Evolutionary conservation across 2,113 vertebrate genomes (phyloP).

Genomic region (Callaeas wilsoni): DNA sequence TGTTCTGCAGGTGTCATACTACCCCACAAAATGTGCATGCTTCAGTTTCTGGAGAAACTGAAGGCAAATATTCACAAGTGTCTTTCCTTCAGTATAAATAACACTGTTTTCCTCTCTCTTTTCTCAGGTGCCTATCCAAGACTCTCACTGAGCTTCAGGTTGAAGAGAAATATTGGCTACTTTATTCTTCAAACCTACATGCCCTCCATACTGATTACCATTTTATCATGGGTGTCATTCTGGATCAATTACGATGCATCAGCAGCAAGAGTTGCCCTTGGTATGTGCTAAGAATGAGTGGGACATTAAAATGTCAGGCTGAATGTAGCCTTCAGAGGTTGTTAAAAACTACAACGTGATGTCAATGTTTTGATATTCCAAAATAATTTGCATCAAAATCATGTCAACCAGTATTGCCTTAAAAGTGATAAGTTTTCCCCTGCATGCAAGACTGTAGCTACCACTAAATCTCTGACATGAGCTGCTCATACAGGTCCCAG

Average conservation of each 20-base stretch:
- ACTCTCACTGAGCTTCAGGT: conserved; percentile 94
- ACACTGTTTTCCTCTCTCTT: not conserved
- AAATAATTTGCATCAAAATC: not conserved
- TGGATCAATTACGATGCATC: conserved; percentile 99
- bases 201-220: conserved; percentile 98
- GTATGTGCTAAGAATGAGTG: conserved; percentile 72
- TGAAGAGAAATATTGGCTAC: conserved; percentile 98
- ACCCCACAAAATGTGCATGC: not conserved
- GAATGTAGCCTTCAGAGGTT: not conserved
- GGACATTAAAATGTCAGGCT: conserved; percentile 1
- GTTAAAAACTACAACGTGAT: not conserved
- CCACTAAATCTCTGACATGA: not conserved
- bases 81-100: conserved; percentile 35
- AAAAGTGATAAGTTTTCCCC: not conserved
- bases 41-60: conserved; percentile 38
- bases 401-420: conserved; percentile 15
- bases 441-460: not conserved
- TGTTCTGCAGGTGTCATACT: conserved; percentile 25
- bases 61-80: not conserved
- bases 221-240: conserved; percentile 98
- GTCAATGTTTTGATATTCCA: not conserved
- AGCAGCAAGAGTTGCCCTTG: conserved; percentile 95
- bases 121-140: conserved; percentile 92
- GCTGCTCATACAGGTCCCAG: not conserved
- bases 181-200: conserved; percentile 99